Evolutionary conservation across 2,113 vertebrate species (phyloP).

Genomic region (Pollachius pollachius): DNA sequence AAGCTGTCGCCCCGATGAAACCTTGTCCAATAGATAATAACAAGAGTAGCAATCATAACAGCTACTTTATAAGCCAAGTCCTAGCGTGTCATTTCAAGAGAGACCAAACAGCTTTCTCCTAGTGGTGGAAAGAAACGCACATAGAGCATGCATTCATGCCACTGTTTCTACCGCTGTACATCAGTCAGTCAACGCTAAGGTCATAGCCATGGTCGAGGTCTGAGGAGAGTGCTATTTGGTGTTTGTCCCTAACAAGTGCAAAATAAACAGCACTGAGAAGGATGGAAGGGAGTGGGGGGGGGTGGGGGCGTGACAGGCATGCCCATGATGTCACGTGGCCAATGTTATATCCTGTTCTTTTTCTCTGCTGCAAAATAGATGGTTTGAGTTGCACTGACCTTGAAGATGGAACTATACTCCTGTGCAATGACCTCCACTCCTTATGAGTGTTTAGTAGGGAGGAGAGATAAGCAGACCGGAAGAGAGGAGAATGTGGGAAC

Average conservation of each 20-base stretch:
- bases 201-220: conserved; percentile 30
- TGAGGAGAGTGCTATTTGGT: conserved; percentile 43
- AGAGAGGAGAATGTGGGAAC: conserved; percentile 19
- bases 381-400: too few relatives aligned
- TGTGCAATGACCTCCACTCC: too few relatives aligned
- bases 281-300: neutral
- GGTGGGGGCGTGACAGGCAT: conserved; percentile 40
- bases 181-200: conserved; percentile 46
- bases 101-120: conserved; percentile 24
- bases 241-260: conserved; percentile 26
- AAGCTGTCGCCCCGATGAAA: too few relatives aligned
- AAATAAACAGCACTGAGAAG: conserved; percentile 41
- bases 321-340: conserved; percentile 21
- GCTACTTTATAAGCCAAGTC: conserved; percentile 34
- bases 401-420: too few relatives aligned
- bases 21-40: neutral
- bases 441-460: conserved; percentile 2
- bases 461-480: conserved; percentile 8
- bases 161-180: conserved; percentile 53
- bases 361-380: neutral
- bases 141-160: conserved; percentile 66
- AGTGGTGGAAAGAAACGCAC: conserved; percentile 43
- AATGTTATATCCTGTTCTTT: conserved; percentile 40
- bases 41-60: neutral
- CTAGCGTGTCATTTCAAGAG: conserved; percentile 8